Evolutionary conservation across 1,140 invertebrate species (phyloP), one percentile per base, ranked within the genome.

Genomic region (Paraescarpia echinospica): DNA sequence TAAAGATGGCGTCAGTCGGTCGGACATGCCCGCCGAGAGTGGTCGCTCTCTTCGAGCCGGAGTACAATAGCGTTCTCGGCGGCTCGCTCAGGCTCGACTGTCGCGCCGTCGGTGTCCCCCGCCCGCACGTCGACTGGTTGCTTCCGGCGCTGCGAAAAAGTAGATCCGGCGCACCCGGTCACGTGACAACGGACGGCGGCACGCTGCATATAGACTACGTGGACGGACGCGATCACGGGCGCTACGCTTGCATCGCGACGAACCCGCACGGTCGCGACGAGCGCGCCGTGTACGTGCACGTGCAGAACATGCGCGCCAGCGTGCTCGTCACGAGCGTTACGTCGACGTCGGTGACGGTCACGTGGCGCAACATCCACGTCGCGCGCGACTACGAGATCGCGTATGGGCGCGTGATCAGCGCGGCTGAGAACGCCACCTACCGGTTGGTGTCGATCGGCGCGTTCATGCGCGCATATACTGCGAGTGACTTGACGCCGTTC

Each of bases 381-480:
- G 41, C 35, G 34, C 92, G 88, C 89, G 90, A 91, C n/a, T 93
- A 93, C 48, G 89, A 35, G 89, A 93, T 93, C 41, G 31, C 59
- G 89, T 93, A 93, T 91, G 33, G 90, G 18, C 92, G 77, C 27
- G 59, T 4, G 48, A 51, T 14, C 33, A 18, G 5, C 31, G 34
- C 27, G 27, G 18, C n/a, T 1, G 34, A 31, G 90, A 77, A 91
- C 90, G 34, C 90, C 35, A 34, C 92, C 33, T 93, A 91, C 59
- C 41, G 48, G 1, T 89, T 41, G 1, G 35, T 93, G 33, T 14
- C 91, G 90, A 93, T 93, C 89, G 90, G 92, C 35, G 48, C 93
- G 51, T 94, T 93, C 92, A 94, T 94, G 93, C 93, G 93, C 35
- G 48, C 90, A n/a, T 94, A 92, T 91, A 94, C 93, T 1, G 92